Evolutionary conservation across 53 echinoderm and acorn worm genomes (phyloP), one percentile per base, ranked within the genome.

Genomic region (Crossaster papposus): DNA sequence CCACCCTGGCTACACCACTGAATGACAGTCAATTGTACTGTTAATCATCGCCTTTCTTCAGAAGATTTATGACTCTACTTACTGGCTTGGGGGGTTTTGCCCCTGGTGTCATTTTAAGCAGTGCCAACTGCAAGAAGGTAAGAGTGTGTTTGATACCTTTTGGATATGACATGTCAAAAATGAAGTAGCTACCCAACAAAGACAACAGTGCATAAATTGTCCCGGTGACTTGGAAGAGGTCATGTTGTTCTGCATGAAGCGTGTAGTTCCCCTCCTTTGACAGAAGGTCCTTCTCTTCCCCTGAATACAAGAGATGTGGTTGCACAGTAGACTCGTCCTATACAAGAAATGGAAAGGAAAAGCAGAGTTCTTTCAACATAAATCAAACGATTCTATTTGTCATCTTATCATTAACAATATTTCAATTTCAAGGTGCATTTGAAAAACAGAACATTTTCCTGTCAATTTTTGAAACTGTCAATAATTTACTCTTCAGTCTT

Each of bases 151-250:
- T 81, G 31, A 81, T 81, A 51, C 50, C 55, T 81, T 81, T 81
- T 2, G 81, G 81, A 30, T 81, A 81, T 20, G 81, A 54, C 63
- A 81, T 81, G 31, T 81, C 81, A 34, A 81, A 81, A 23, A 81
- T 81, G 23, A 55, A 81, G 33, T 81, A 81, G 4, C 30, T 81
- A 14, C 62, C 58, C 31, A 81, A 30, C 30, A 81, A 32, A 29
- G 58, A 17, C 62, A 81, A 24, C 30, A 31, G 4, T 18, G 6
- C 44, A 44, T 44, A 5, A 9, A 44, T 44, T 0, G 9, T 0
- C 6, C 44, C 44, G 5, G 44, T 44, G 9, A 44, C 44, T 9
- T 44, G 6, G 44, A 44, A 44, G 5, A 44, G 44, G 6, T 44
- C 44, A 5, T 44, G 44, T 44, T 44, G 44, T 9, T 44, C 44